Evolutionary conservation across 2,888 invertebrate species (phyloP), one percentile per base, ranked within the genome.

Genomic region (Diogma glabrata): DNA sequence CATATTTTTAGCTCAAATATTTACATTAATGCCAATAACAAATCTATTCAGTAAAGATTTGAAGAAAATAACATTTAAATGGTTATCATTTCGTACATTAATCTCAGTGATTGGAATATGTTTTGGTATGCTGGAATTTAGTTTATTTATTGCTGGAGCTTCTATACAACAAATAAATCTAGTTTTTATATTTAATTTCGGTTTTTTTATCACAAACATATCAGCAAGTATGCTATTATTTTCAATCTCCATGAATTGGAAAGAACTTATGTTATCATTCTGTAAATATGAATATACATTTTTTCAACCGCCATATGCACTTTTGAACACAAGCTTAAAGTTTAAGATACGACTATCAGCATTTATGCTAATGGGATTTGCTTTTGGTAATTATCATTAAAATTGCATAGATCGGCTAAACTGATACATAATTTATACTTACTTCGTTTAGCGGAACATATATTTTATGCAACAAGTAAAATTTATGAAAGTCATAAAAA

Each of bases 1-100:
- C 22, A 12, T 43, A 22, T 14, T 20, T 14, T 43, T 43, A n/a
- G 43, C 7, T 22, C 43, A 43, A 43, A 43, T 43, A 8, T 43
- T 43, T 9, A 43, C 43, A 7, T 22, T 43, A n/a, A 43, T 43
- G 43, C 43, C 43, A 43, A 22, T 43, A n/a, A 22, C 43, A 14
- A 43, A 22, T 43, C 22, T 43, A 14, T 4, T 43, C 7, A 43
- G 43, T 9, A 43, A 43, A 9, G 14, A 43, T 43, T 12, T 43
- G n/a, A 43, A 43, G 7, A 23, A 43, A 7, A 43, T 43, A 10
- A 12, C n/a, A 22, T 43, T 43, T 14, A 43, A 43, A 43, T 43
- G 43, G 43, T n/a, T 43, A 22, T 43, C 43, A 9, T 22, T 43
- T 43, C 23, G 23, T 43, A 43, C 22, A 5, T 6, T 43, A 9